phyloP scores from a whole-genome alignment of 2,888 invertebrate genomes.

The Andrena dorsata region DNA sequence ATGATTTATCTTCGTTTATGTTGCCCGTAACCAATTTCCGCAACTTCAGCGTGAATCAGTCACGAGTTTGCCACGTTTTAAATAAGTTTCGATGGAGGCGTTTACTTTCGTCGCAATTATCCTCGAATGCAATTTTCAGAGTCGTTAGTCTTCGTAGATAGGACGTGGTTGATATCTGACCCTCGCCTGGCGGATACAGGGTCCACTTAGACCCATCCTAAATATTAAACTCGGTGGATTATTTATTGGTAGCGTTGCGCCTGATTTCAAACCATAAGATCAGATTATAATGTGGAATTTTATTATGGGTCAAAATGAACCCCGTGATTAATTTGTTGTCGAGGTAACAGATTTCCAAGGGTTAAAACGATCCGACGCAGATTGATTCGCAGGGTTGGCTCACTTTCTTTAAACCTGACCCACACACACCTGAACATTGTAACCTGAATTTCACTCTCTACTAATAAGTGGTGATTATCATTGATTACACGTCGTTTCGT shows the following conservation, averaged over 20 bases:
- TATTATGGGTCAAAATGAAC: too few species aligned
- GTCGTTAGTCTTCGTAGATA: neutral
- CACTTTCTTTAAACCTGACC: slow-evolving; percentile 6
- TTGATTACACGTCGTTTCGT: slow-evolving; percentile 35
- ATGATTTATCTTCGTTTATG: slow-evolving; percentile 65
- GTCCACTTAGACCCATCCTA: too few species aligned
- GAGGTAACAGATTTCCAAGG: too few species aligned
- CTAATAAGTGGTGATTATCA: slow-evolving; percentile 31
- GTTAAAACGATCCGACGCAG: too few species aligned
- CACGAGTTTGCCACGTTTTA: slow-evolving; percentile 54
- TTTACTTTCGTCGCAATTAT: slow-evolving; percentile 37
- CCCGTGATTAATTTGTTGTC: too few species aligned
- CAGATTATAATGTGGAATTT: too few species aligned
- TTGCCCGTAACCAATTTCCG: slow-evolving; percentile 61
- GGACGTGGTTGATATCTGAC: neutral
- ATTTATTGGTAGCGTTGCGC: too few species aligned
- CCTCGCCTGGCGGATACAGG: neutral
- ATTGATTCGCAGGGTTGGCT: neutral
- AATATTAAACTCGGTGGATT: too few species aligned
- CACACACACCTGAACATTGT: neutral
- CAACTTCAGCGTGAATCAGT: slow-evolving; percentile 55
- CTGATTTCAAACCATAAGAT: too few species aligned
- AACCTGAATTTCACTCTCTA: slow-evolving; percentile 24
- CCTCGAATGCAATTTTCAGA: slow-evolving; percentile 38
- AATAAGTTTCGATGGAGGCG: slow-evolving; percentile 45